These are phyloP conservation scores for Tenualosa ilisha DNA, from an alignment of 2,797 vertebrate genomes.

Conservation along the genomic window DNA sequence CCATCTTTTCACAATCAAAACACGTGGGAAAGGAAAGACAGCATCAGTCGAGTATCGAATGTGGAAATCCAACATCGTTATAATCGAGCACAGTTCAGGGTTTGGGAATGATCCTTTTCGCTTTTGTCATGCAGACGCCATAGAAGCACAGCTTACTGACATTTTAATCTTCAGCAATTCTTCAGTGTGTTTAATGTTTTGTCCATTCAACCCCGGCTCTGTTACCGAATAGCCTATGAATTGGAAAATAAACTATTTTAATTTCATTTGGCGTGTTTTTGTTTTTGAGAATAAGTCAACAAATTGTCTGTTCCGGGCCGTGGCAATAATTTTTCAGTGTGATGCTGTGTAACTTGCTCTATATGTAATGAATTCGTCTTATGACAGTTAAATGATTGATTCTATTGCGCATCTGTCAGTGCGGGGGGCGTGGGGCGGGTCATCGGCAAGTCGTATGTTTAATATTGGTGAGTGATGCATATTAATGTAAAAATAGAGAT, in stretches of 20 bases:
- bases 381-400: not conserved
- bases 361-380: not conserved
- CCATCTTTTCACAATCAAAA: conserved; percentile 74
- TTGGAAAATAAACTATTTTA: too few species aligned
- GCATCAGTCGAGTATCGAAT: conserved; percentile 64
- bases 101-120: not conserved
- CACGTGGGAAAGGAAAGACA: conserved; percentile 77
- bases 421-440: too few species aligned
- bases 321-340: not conserved
- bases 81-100: conserved; percentile 32
- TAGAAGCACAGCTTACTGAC: too few species aligned
- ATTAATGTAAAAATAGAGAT: too few species aligned
- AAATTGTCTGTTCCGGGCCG: not conserved
- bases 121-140: not conserved
- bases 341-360: not conserved
- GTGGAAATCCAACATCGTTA: conserved; percentile 57
- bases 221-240: too few species aligned
- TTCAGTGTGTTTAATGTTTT: not conserved
- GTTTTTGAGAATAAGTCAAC: not conserved
- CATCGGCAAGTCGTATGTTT: too few species aligned
- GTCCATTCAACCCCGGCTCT: too few species aligned
- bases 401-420: not conserved
- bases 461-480: not conserved
- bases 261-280: not conserved
- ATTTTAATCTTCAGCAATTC: too few species aligned